These are phyloP conservation scores for Chloebia gouldiae DNA, from an alignment of 2,113 vertebrate species.

Conservation along the genomic window DNA sequence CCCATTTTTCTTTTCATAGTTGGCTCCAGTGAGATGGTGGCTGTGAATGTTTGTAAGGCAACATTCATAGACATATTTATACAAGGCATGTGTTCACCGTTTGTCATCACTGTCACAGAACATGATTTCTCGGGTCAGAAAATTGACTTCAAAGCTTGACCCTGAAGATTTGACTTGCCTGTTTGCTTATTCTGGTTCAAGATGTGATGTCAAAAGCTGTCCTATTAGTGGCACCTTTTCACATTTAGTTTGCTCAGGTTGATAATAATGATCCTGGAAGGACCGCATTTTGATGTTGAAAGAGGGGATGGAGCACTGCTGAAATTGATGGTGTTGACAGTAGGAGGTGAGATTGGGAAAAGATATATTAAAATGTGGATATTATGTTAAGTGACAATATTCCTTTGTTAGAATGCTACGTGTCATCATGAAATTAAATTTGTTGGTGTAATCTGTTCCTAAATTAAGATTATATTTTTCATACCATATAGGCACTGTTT, in stretches of 20 bases:
- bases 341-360: constrained; percentile 64
- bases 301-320: constrained; percentile 61
- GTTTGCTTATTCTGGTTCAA: constrained; percentile 77
- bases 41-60: constrained; percentile 37
- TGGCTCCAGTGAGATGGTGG: neutral
- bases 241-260: constrained; percentile 69
- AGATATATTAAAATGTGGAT: constrained; percentile 42
- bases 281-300: constrained; percentile 69
- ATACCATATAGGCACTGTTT: neutral
- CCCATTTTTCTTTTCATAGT: neutral
- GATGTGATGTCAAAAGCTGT: constrained; percentile 75
- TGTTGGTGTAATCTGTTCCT: neutral
- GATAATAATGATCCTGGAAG: constrained; percentile 72
- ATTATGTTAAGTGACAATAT: constrained; percentile 4
- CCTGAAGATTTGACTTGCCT: constrained; percentile 68
- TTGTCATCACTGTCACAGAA: constrained; percentile 68
- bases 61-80: constrained; percentile 48
- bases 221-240: constrained; percentile 77
- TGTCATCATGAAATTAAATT: neutral
- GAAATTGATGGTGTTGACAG: constrained; percentile 73
- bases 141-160: constrained; percentile 74
- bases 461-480: neutral
- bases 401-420: constrained; percentile 12
- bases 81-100: constrained; percentile 49
- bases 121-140: constrained; percentile 72